These are phyloP conservation scores for Sycobia sp. DNA, from an alignment of 1,140 invertebrate genomes.

Conservation along the genomic window DNA sequence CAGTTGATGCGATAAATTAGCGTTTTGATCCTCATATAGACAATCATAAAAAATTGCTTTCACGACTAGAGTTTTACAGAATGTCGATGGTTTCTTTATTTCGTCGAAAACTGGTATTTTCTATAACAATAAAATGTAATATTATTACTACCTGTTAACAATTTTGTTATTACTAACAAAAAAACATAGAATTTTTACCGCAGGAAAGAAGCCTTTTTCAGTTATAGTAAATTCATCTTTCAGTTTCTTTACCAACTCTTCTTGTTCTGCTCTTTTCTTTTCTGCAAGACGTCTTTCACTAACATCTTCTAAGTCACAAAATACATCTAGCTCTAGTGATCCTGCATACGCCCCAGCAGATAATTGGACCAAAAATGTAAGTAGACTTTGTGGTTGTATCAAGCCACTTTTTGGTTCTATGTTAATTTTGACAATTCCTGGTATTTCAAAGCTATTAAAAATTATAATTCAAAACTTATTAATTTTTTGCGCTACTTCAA, in stretches of 20 bases:
- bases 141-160: background rate
- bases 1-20: conserved; percentile 36
- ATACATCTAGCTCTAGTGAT: conserved; percentile 40
- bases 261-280: conserved; percentile 33
- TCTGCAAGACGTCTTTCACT: conserved; percentile 43
- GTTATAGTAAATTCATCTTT: conserved; percentile 46
- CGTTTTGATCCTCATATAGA: conserved; percentile 33
- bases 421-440: conserved; percentile 37
- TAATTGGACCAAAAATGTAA: conserved; percentile 43
- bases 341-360: conserved; percentile 32
- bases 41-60: conserved; percentile 35
- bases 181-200: conserved; percentile 37
- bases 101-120: conserved; percentile 9
- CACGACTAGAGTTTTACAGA: conserved; percentile 40
- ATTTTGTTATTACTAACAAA: background rate
- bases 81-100: conserved; percentile 37
- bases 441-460: conserved; percentile 36
- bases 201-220: conserved; percentile 42
- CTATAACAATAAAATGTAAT: background rate
- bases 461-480: background rate
- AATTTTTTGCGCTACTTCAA: too few species aligned
- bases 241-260: conserved; percentile 36
- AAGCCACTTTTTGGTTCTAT: conserved; percentile 44
- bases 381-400: conserved; percentile 40
- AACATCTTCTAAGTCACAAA: conserved; percentile 46